phyloP scores from a whole-genome alignment of 2,113 vertebrate species.

The Ictidomys tridecemlineatus region DNA sequence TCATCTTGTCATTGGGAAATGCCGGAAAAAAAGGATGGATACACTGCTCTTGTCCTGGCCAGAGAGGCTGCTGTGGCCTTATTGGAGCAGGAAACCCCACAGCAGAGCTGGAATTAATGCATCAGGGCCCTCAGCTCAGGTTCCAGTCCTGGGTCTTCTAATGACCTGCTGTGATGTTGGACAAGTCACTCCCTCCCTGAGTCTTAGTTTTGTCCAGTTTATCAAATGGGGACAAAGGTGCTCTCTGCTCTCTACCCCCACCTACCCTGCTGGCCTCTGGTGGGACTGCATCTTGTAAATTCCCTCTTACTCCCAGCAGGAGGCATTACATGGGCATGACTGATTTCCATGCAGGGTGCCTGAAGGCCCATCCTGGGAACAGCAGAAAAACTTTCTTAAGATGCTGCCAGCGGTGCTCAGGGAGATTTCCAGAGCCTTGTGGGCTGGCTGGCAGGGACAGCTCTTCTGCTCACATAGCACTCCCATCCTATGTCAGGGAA shows the following conservation, averaged over 20 bases:
- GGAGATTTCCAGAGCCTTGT: slow-evolving; percentile 11
- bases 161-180: not conserved
- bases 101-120: not conserved
- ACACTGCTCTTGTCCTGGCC: not conserved
- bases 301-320: not conserved
- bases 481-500: not conserved
- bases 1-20: not conserved
- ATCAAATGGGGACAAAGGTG: not conserved
- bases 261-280: not conserved
- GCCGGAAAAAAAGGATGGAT: not conserved
- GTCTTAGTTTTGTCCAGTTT: not conserved
- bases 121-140: too few relatives aligned
- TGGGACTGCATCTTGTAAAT: not conserved
- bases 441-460: slow-evolving; percentile 9
- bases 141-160: not conserved
- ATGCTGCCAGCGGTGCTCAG: not conserved
- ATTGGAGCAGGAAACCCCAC: not conserved
- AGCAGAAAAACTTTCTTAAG: slow-evolving; percentile 31
- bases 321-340: not conserved
- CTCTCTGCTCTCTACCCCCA: not conserved
- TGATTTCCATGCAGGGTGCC: slow-evolving; percentile 50
- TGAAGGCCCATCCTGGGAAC: slow-evolving; percentile 34
- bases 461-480: not conserved
- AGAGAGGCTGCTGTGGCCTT: not conserved
- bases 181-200: not conserved